Percentiles rank a stretch among this genome's conserved stretches.
These are phyloP conservation scores for Sparus aurata DNA, from an alignment of 2,797 vertebrate species.

Conservation along the genomic window DNA sequence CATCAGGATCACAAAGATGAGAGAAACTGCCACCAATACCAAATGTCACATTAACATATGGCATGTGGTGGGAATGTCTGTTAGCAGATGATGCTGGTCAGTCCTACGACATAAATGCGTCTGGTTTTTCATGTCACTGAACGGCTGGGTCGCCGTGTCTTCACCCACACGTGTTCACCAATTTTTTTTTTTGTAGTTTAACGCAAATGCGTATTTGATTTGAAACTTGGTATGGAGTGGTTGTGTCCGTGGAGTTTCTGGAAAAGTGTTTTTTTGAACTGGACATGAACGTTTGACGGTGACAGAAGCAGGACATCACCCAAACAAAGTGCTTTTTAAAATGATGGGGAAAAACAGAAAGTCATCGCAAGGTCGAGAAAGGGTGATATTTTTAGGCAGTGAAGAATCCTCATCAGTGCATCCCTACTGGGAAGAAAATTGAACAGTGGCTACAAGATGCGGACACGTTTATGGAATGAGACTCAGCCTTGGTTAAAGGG, in stretches of 20 bases:
- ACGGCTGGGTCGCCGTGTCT: background rate
- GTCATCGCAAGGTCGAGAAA: background rate
- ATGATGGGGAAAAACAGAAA: background rate
- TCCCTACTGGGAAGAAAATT: constrained; percentile 21
- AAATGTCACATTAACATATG: constrained; percentile 58
- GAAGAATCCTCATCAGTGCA: constrained; percentile 2
- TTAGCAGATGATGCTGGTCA: constrained; percentile 18
- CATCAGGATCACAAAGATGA: constrained; percentile 21
- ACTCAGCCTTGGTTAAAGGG: constrained; percentile 37
- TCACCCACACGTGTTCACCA: background rate
- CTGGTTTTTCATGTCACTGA: background rate
- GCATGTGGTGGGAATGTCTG: constrained; percentile 25
- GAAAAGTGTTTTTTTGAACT: background rate
- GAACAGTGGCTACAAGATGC: constrained; percentile 25
- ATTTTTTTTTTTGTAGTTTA: background rate
- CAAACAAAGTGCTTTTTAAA: constrained; percentile 3
- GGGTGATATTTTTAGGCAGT: constrained; percentile 19
- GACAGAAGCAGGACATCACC: background rate
- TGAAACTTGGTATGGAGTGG: background rate
- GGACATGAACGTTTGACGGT: background rate
- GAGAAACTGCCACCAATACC: constrained; percentile 4
- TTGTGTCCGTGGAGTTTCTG: background rate
- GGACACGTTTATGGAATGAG: constrained; percentile 41
- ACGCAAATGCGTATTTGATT: background rate
- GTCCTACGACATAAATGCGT: background rate